Evolutionary conservation across 2,888 invertebrate genomes (phyloP), one percentile per base, ranked within the genome.

Genomic region (Emmelina monodactyla): DNA sequence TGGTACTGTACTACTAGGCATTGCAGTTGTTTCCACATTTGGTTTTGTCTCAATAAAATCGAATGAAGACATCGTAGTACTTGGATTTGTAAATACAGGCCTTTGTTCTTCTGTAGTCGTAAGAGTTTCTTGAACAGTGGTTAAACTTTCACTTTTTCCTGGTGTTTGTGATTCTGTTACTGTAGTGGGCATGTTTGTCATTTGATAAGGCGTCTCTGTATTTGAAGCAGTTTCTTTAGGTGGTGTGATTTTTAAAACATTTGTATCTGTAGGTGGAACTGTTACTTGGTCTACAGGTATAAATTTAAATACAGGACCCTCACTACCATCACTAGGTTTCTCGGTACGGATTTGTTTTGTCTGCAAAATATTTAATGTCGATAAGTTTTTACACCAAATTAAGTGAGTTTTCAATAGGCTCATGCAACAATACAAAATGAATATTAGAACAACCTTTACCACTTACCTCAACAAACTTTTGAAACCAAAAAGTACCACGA

Each of bases 291-390:
- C 75, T 44, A 76, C 72, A 19, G 76, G 76, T 62, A 79, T 78
- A 42, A 70, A 79, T 59, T 72, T 80, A 54, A 80, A 78, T 47
- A 78, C 58, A 32, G 73, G 56, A 41, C 55, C 63, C 46, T 63
- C 69, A 42, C 54, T 66, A 45, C 62, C 72, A 45, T 70, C 67
- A 43, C 47, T 57, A 38, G 81, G 79, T 47, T 62, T 79, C 62
- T 81, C 80, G 14, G 81, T 82, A 40, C 79, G 66, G 45, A 82
- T 82, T 70, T 76, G 65, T 62, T 81, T 66, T 39, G 82, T 82
- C 82, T 82, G 76, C 44, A 79, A 82, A 56, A 45, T 49, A 41
- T 25, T 9, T 25, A 25, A 25, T n/a, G n/a, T n/a, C n/a, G n/a
- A n/a, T n/a, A n/a, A n/a, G n/a, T n/a, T n/a, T n/a, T n/a, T n/a